Base-by-base conservation (phyloP, 2,797 vertebrate species). In the Sebastes iracundus region DNA sequence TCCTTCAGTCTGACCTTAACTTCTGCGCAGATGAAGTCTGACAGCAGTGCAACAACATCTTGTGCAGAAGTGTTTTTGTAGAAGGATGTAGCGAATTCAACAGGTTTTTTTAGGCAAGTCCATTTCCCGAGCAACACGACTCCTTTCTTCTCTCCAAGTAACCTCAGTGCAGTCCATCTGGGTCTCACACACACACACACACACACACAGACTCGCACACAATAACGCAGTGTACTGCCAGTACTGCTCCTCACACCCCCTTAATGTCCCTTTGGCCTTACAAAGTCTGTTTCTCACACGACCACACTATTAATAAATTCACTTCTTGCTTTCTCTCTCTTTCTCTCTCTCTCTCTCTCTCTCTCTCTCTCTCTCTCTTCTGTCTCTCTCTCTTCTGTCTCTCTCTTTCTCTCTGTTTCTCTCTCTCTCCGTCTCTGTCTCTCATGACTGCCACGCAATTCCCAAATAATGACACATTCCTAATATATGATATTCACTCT, bases 101-200 rank as follows among this genome's bases (percentile, higher is more conserved):
- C 84, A 81, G 71, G 68, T 82, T 86, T 87, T 80, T 80, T 80
- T 25, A 82, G 64, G 42, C 81, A 78, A 87, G 70, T 87, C 78
- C 58, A 84, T 91, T 93, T 92, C 77, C 80, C 66, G 59, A 90
- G 81, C 72, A 92, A 89, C 86, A 80, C 55, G 53, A 88, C 77
- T 89, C 81, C 84, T 93, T 92, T 90, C 83, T 91, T 88, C 88
- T 85, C 76, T 92, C 90, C 85, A 88, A 92, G 87, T 93, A 93
- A 93, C 92, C 90, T 91, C 86, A 90, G 83, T 81, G 33, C 82
- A 88, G 92, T 94, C 93, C 90, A 94, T 94, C 94, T 95, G 91
- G 73, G 89, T 80, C 83, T 81, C 62, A 33, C 56, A 79, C 82
- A 85, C 71, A 82, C 71, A 78, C 64, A 80, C 67, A 80, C 73